These are phyloP conservation scores for Varecia variegata DNA, from an alignment of 2,797 vertebrate genomes.

Conservation along the genomic window DNA sequence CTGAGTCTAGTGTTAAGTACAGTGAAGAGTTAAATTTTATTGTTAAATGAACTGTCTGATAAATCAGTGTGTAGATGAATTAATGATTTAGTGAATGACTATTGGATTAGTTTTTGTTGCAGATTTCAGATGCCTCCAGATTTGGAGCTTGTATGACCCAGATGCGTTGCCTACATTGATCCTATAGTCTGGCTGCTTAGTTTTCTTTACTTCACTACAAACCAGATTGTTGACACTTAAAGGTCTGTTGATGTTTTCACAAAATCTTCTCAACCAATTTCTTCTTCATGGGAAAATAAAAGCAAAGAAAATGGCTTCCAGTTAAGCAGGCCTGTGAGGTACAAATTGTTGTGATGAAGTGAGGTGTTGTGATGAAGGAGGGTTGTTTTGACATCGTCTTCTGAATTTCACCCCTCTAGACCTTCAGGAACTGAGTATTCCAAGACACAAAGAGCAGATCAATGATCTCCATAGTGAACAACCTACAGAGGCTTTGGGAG, in stretches of 20 bases:
- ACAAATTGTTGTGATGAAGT: not conserved
- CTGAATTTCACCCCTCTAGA: not conserved
- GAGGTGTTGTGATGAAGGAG: not conserved
- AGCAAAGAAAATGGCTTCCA: not conserved
- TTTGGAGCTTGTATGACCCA: not conserved
- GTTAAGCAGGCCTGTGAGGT: not conserved
- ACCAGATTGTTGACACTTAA: not conserved
- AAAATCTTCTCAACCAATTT: not conserved
- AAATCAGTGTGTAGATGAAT: not conserved
- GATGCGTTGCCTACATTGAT: not conserved
- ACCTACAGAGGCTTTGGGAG: not conserved
- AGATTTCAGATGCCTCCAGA: not conserved
- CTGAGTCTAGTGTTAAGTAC: not conserved
- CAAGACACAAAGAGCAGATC: not conserved
- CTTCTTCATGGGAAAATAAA: not conserved
- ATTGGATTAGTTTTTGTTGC: not conserved
- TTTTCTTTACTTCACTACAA: not conserved
- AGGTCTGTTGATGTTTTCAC: not conserved
- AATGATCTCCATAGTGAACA: not conserved
- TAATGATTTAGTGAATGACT: not conserved
- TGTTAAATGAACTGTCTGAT: not conserved
- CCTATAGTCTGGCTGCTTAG: not conserved
- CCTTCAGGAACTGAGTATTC: not conserved
- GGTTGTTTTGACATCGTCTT: not conserved
- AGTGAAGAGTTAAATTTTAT: not conserved